phyloP scores from a whole-genome alignment of 2,113 vertebrate genomes.

The Rattus rattus region DNA sequence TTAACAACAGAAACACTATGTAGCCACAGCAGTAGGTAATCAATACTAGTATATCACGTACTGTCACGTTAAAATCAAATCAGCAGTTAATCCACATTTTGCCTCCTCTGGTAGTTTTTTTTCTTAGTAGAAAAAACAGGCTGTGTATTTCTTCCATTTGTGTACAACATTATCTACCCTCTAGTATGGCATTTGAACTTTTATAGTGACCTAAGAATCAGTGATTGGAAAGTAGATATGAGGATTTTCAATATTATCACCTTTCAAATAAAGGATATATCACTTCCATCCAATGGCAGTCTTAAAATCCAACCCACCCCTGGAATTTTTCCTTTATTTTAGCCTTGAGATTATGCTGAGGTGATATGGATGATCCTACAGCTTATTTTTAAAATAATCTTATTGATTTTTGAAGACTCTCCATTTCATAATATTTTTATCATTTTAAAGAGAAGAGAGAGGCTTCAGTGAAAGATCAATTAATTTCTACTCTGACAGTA shows the following conservation, averaged over 20 bases:
- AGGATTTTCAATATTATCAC: not conserved
- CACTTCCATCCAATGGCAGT: not conserved
- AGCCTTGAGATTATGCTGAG: not conserved
- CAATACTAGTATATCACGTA: not conserved
- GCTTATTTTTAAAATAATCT: constrained; percentile 1
- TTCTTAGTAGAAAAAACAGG: not conserved
- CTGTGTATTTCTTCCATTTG: not conserved
- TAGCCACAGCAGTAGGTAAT: not conserved
- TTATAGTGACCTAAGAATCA: not conserved
- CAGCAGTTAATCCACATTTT: not conserved
- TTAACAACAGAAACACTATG: constrained; percentile 4
- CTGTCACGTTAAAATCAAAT: constrained; percentile 16
- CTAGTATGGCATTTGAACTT: not conserved
- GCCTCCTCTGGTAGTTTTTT: not conserved
- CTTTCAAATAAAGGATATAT: not conserved
- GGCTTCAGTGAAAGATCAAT: not conserved
- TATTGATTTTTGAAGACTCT: not conserved
- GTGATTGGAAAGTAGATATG: not conserved
- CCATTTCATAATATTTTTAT: not conserved
- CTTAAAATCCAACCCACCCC: not conserved
- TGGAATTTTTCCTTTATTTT: not conserved
- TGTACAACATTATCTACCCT: not conserved
- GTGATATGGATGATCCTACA: not conserved
- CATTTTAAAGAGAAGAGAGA: not conserved
- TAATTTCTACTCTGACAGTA: not conserved